Base-by-base conservation (phyloP, 2,888 invertebrate genomes). In the Pedicia rivosa region DNA sequence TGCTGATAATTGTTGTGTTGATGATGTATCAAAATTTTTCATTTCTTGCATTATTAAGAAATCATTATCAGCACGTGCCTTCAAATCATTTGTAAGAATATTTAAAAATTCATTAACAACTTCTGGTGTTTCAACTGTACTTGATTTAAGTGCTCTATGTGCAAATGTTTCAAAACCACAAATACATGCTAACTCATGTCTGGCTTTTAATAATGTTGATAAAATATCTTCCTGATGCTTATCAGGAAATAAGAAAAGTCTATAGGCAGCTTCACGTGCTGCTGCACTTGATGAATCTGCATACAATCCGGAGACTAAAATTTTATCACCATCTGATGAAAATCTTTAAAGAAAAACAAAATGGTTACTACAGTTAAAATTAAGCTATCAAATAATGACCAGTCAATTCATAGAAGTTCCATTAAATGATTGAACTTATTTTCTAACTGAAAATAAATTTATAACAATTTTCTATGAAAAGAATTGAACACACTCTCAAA, bases 91-190 rank as follows among this genome's bases (percentile, higher is more conserved):
- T 0, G 80, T 76, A 17, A 94, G 63, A 27, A 70, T 70, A 48
- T 83, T 72, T 3, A 95, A 65, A 61, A 95, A 94, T 42, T 79
- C 68, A 37, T 67, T 64, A 0, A 91, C 90, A 47, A 78, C 75
- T 34, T 74, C 68, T 0, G 94, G 82, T 1, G 70, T 74, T 52
- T 87, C 83, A 48, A 84, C 80, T 30, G 90, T 77, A 47, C 91
- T 88, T 6, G 86, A 84, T 51, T 79, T 79, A 39, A 94, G 70
- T 2, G 91, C 90, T 50, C 90, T 70, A 54, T 95, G 84, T 1
- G 86, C 82, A 50, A 83, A 97, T 0, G 87, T 78, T 12, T 72
- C 63, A 61, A 94, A 98, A 3, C 90, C 97, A 53, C 94, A 95
- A 9, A 83, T 68, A 37, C 70, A 63, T 0, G 95, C 95, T 49